A percentile compares a stretch with the other conserved stretches of the same genome.
Evolutionary conservation across 2,113 vertebrate genomes (phyloP).

Genomic region (Emydura subglobosa): DNA sequence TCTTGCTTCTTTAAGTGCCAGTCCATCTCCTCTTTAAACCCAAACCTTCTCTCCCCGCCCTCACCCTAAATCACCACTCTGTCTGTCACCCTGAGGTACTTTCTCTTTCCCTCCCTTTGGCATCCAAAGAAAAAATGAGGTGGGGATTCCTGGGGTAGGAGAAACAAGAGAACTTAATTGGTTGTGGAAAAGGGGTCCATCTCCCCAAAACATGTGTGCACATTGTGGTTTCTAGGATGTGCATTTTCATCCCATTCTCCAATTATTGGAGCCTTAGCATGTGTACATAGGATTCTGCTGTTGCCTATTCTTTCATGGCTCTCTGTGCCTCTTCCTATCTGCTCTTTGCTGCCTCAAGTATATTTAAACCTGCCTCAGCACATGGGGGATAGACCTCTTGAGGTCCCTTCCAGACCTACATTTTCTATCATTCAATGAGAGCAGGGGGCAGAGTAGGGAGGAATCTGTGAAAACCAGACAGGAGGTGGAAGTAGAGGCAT

Average conservation of each 20-base stretch:
- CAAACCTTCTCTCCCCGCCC: neutral
- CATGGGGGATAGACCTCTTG: too few species aligned
- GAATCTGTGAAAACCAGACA: neutral
- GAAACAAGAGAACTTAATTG: too few species aligned
- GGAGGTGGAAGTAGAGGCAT: too few species aligned
- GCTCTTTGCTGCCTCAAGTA: too few species aligned
- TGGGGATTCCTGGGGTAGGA: neutral
- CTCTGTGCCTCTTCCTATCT: neutral
- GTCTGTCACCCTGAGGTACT: rapidly evolving
- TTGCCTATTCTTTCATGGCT: neutral
- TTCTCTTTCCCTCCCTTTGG: neutral
- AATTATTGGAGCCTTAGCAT: neutral
- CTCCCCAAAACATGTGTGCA: neutral
- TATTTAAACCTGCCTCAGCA: too few species aligned
- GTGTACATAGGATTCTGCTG: neutral
- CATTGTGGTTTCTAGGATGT: too few species aligned
- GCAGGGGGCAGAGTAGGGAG: neutral
- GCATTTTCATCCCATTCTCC: neutral
- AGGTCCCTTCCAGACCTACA: too few species aligned
- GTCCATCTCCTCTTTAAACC: neutral
- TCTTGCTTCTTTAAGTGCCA: neutral
- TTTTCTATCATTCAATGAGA: neutral
- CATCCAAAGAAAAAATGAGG: neutral
- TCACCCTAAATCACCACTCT: neutral
- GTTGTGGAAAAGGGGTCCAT: neutral